A percentile compares a stretch with the other conserved stretches of the same genome.
Evolutionary conservation across 2,888 invertebrate species (phyloP).

Genomic region (Diarsia mendica): DNA sequence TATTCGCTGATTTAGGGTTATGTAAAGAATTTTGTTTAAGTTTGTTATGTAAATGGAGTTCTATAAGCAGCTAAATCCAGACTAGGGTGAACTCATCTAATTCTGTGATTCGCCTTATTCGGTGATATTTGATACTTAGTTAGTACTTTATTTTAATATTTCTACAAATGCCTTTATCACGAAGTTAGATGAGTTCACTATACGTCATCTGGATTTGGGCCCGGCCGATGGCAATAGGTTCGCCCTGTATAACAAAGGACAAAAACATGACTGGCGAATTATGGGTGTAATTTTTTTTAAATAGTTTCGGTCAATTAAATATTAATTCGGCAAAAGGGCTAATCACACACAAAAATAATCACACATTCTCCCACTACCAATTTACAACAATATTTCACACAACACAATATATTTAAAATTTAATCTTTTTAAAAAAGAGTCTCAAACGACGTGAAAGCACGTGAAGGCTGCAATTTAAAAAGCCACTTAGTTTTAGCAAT

Average conservation of each 20-base stretch:
- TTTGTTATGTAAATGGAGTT: too few relatives aligned
- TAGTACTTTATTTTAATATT: too few relatives aligned
- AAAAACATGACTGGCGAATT: too few relatives aligned
- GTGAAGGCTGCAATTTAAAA: conserved; percentile 53
- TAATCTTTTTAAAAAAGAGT: conserved; percentile 11
- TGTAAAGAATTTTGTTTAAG: background rate
- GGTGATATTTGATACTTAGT: too few relatives aligned
- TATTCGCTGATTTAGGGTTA: background rate
- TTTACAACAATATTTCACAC: conserved; percentile 19
- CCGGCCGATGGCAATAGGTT: too few relatives aligned
- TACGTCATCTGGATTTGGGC: too few relatives aligned
- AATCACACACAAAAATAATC: background rate
- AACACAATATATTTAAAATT: conserved; percentile 5
- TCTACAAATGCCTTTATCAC: too few relatives aligned
- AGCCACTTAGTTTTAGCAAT: conserved; percentile 51
- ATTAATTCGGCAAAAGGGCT: background rate
- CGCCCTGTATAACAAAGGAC: too few relatives aligned
- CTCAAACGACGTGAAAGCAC: conserved; percentile 37
- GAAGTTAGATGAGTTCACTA: too few relatives aligned
- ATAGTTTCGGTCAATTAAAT: background rate
- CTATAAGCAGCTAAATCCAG: too few relatives aligned
- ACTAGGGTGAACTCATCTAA: too few relatives aligned
- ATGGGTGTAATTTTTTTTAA: background rate
- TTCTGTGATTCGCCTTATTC: too few relatives aligned
- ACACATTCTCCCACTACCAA: background rate